phyloP scores from a whole-genome alignment of 2,888 invertebrate species.

The Strigamia transsilvanica region DNA sequence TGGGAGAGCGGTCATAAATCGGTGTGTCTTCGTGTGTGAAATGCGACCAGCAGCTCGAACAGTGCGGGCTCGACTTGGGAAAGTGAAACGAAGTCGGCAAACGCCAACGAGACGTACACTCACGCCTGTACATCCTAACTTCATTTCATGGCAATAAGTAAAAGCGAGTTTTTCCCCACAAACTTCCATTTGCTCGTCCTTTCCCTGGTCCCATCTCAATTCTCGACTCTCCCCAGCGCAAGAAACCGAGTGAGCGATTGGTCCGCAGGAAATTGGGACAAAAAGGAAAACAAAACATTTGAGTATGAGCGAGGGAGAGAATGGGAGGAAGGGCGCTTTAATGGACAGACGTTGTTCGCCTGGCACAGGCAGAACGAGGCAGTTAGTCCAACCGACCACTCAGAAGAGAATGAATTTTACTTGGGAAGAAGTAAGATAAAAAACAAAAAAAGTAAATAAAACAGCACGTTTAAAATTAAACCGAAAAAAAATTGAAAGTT shows the following conservation, averaged over 20 bases:
- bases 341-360: slow-evolving; percentile 32
- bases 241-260: slow-evolving; percentile 19
- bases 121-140: slow-evolving; percentile 48
- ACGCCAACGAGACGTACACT: slow-evolving; percentile 39
- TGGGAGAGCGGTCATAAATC: slow-evolving; percentile 50
- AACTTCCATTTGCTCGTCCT: slow-evolving; percentile 37
- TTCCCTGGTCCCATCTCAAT: neutral
- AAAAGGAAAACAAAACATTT: slow-evolving; percentile 49
- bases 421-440: neutral
- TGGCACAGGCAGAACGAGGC: slow-evolving; percentile 16
- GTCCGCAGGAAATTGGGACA: slow-evolving; percentile 34
- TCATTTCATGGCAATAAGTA: slow-evolving; percentile 41
- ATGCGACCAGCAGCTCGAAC: slow-evolving; percentile 50
- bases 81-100: slow-evolving; percentile 43
- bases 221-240: neutral
- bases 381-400: slow-evolving; percentile 36
- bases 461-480: neutral
- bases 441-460: neutral
- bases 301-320: slow-evolving; percentile 41
- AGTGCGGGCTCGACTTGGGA: neutral
- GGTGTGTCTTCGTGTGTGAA: slow-evolving; percentile 51
- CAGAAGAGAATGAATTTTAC: slow-evolving; percentile 24
- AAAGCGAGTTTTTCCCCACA: slow-evolving; percentile 34
- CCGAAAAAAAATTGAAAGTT: neutral
- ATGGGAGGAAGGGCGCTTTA: slow-evolving; percentile 46